These are phyloP conservation scores for Ianthella basta DNA, from an alignment of 37 sponge, comb jelly and placozoan species.

Conservation along the genomic window DNA sequence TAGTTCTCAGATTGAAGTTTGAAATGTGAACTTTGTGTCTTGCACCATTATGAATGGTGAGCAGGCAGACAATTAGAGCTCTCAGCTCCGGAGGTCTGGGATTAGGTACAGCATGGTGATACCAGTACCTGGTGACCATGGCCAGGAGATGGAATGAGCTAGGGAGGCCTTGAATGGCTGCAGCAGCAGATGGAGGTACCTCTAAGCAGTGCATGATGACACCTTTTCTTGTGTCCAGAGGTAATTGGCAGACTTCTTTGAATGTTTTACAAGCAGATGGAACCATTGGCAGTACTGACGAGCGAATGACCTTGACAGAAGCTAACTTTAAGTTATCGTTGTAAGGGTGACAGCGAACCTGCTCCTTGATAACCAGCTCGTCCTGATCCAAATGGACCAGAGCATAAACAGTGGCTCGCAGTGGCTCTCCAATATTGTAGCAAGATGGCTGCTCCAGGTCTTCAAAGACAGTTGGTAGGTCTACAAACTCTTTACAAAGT, in stretches of 20 bases:
- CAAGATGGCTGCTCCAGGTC: neutral
- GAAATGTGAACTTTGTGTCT: neutral
- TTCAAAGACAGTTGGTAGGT: neutral
- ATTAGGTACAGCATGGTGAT: too few species aligned
- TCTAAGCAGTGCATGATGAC: neutral
- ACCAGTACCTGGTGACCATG: neutral
- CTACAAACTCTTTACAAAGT: neutral
- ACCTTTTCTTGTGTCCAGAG: neutral
- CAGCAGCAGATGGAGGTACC: neutral
- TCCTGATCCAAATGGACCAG: neutral
- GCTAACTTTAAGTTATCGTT: neutral
- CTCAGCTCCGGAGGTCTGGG: too few species aligned
- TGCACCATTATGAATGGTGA: neutral
- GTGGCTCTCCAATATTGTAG: neutral
- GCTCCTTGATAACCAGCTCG: neutral
- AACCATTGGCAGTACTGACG: neutral
- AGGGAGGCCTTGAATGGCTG: neutral
- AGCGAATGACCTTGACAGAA: neutral
- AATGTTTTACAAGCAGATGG: neutral
- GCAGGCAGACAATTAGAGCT: neutral
- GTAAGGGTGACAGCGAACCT: constrained; percentile 5
- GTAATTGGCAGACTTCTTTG: neutral
- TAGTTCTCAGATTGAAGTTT: neutral
- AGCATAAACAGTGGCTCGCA: neutral
- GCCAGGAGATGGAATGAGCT: neutral